A percentile compares a stretch with the other conserved stretches of the same genome.
phyloP scores from a whole-genome alignment of 2,797 vertebrate genomes.

The Phoeniculus purpureus region DNA sequence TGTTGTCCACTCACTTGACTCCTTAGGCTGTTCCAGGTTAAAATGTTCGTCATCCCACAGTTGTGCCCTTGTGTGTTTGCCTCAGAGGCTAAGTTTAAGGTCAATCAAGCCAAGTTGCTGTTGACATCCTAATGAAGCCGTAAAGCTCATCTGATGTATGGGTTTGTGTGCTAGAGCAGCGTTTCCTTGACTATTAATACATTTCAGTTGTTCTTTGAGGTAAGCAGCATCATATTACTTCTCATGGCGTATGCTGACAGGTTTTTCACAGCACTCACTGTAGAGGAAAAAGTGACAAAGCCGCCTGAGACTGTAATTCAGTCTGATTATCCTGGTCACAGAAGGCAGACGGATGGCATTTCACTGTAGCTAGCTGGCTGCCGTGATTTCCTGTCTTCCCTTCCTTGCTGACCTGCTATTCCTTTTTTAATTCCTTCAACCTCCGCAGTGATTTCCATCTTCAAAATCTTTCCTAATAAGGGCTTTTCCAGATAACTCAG shows the following conservation, averaged over 20 bases:
- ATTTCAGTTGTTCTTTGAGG: neutral
- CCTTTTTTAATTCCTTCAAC: neutral
- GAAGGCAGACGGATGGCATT: neutral
- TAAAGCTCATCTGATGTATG: neutral
- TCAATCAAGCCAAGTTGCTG: neutral
- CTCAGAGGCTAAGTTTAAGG: neutral
- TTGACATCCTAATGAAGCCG: neutral
- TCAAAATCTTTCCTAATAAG: constrained; percentile 1
- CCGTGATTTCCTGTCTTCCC: neutral
- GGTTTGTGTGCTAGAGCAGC: neutral
- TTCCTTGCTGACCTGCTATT: neutral
- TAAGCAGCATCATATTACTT: neutral
- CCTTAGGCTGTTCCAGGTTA: neutral
- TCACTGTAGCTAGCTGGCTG: neutral
- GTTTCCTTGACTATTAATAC: neutral
- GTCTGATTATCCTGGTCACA: neutral
- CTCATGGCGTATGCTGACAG: neutral
- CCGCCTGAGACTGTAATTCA: neutral
- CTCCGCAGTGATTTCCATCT: neutral
- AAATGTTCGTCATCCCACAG: neutral
- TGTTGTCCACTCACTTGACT: neutral
- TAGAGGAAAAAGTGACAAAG: neutral
- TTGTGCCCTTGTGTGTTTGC: neutral
- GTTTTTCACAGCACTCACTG: neutral
- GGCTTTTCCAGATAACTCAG: neutral